Conservation (phyloP, 2,888 invertebrate genomes). For the Hanleya hanleyi region DNA sequence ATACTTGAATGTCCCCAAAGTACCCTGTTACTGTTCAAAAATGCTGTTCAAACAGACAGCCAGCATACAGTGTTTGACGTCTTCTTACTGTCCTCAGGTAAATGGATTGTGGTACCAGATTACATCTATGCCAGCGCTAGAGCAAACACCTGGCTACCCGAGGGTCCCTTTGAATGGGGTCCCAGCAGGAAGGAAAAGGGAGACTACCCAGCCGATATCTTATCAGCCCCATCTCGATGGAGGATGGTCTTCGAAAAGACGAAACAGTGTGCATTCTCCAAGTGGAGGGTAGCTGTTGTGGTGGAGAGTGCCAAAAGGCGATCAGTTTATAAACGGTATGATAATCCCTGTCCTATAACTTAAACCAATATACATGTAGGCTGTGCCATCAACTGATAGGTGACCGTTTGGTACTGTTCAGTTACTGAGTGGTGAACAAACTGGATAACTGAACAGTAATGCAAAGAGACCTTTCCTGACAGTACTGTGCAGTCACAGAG, state of each 20-base stretch:
- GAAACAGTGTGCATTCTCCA: slow-evolving; percentile 46
- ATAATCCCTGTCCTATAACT: no score
- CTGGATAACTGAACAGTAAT: no score
- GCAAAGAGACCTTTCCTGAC: no score
- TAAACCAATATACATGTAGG: no score
- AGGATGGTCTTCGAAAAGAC: slow-evolving; percentile 41
- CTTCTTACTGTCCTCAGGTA: slow-evolving; percentile 45
- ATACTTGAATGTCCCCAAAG: no score
- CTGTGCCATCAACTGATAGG: no score
- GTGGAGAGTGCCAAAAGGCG: slow-evolving; percentile 43
- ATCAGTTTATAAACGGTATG: slow-evolving; percentile 55
- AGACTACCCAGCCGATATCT: slow-evolving; percentile 30
- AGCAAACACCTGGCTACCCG: slow-evolving; percentile 52
- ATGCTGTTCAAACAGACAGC: no score
- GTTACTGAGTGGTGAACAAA: no score
- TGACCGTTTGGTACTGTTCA: no score
- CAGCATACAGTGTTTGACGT: no score
- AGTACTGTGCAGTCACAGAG: no score
- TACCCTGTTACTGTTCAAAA: no score
- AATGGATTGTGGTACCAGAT: slow-evolving; percentile 59
- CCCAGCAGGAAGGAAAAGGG: slow-evolving; percentile 15
- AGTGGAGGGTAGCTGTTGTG: slow-evolving; percentile 60
- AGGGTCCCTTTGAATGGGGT: slow-evolving; percentile 60
- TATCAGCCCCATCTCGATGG: slow-evolving; percentile 53
- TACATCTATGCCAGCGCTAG: slow-evolving; percentile 49